Evolutionary conservation across 2,888 invertebrate species (phyloP), one percentile per base, ranked within the genome.

Genomic region (Camponotus fellah): DNA sequence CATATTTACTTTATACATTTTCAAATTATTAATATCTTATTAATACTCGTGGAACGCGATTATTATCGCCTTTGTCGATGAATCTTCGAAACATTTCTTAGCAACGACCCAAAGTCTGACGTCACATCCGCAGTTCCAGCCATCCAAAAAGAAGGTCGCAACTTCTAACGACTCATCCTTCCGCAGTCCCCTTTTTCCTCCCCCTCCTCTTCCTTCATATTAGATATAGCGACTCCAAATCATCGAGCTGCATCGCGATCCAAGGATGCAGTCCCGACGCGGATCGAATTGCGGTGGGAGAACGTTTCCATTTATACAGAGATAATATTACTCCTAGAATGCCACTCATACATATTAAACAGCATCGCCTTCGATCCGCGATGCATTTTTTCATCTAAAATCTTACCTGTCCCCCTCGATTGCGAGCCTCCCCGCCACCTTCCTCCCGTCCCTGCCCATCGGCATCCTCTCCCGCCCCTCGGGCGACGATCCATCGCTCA

Each of bases 401-500:
- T 85, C 86, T 85, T 79, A 75, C 88, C 86, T 46, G 83, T 72
- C 75, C n/a, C 84, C 82, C 80, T 60, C 62, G 77, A 49, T 80
- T 37, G 79, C 40, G 26, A 14, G n/a, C 8, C 2, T 34, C 14
- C 12, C 32, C 64, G 56, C 37, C 40, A 12, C 5, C 53, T 37
- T n/a, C 37, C 58, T 66, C 43, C 21, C 43, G 43, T 83, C 56
- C 60, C 60, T 34, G 58, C 58, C 79, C 60, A 56, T 17, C 34
- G 32, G 68, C 9, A 56, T 56, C n/a, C 65, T 64, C 82, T 49
- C 56, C 56, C 83, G 68, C 77, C 64, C 79, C 85, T 75, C 85
- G 69, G 83, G 88, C 87, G 87, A 87, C 89, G 89, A 90, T 90
- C 87, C 86, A 88, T 87, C 88, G 88, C 92, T 93, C 92, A 93